Evolutionary conservation across 2,888 invertebrate genomes (phyloP).

Genomic region (Trichacis sp.): DNA sequence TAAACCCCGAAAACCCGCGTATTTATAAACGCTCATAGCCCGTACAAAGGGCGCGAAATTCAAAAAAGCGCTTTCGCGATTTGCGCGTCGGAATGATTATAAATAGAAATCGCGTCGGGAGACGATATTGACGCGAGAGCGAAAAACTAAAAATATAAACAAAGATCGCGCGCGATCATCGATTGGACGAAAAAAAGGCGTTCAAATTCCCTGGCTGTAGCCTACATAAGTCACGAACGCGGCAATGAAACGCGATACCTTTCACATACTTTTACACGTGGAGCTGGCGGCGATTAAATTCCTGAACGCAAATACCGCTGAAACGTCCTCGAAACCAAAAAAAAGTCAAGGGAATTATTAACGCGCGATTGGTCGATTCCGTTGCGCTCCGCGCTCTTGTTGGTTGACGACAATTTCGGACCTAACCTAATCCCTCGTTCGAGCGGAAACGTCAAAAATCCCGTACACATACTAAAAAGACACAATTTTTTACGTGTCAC

Average conservation of each 20-base stretch:
- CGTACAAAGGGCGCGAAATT: not conserved
- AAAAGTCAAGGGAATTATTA: not conserved
- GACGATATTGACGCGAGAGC: not conserved
- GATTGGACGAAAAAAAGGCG: slow-evolving; percentile 1
- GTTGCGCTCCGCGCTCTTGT: too few relatives aligned
- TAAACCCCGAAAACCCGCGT: too few relatives aligned
- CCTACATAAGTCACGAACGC: slow-evolving; percentile 13
- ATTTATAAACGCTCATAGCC: too few relatives aligned
- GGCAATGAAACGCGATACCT: slow-evolving; percentile 35
- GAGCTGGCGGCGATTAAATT: slow-evolving; percentile 15
- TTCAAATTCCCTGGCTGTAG: not conserved
- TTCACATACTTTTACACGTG: slow-evolving; percentile 25
- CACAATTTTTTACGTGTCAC: not conserved
- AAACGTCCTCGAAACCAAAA: not conserved
- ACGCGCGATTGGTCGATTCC: slow-evolving; percentile 4
- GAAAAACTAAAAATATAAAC: not conserved
- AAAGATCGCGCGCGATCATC: not conserved
- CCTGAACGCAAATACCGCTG: not conserved
- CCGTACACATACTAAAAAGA: not conserved
- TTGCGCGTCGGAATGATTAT: not conserved
- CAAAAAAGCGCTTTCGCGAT: too few relatives aligned
- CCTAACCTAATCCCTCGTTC: slow-evolving; percentile 9
- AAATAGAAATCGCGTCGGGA: not conserved
- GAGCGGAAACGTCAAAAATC: slow-evolving; percentile 9
- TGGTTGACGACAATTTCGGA: too few relatives aligned